Conservation (phyloP, 2,113 vertebrate species). For the Taxidea taxus region DNA sequence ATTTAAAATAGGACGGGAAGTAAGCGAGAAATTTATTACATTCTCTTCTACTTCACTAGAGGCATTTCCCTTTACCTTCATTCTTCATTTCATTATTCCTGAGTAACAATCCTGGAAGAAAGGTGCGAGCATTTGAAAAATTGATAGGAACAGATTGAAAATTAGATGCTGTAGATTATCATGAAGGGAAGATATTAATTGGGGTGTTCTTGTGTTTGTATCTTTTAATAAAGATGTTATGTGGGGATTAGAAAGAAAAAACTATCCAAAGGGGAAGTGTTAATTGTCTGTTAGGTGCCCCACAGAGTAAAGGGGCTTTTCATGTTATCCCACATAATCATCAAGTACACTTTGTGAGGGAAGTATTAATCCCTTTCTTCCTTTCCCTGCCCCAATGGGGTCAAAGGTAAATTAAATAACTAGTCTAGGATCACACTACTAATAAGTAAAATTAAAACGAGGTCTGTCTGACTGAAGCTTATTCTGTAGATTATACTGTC, state of each 20-base stretch:
- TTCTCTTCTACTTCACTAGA: conserved; percentile 23
- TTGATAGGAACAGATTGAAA: conserved; percentile 38
- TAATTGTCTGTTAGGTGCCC: conserved; percentile 26
- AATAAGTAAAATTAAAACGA: background rate
- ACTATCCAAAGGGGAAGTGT: background rate
- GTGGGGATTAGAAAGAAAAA: background rate
- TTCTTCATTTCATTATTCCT: conserved; percentile 28
- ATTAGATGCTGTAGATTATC: background rate
- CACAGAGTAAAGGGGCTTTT: background rate
- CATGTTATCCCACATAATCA: background rate
- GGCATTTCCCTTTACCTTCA: background rate
- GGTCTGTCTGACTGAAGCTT: background rate
- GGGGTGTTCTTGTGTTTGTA: conserved; percentile 4
- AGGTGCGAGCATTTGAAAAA: conserved; percentile 38
- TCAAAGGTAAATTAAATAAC: conserved; percentile 3
- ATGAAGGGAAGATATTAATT: background rate
- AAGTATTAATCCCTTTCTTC: background rate
- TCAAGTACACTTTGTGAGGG: conserved; percentile 13
- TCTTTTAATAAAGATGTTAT: conserved; percentile 2
- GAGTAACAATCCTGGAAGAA: conserved; percentile 33
- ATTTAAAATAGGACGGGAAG: conserved; percentile 33
- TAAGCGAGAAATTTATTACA: background rate
- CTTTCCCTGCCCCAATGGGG: background rate
- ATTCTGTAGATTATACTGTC: background rate
- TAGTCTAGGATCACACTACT: background rate